Evolutionary conservation across 2,888 invertebrate species (phyloP).

Genomic region (Apamea monoglypha): DNA sequence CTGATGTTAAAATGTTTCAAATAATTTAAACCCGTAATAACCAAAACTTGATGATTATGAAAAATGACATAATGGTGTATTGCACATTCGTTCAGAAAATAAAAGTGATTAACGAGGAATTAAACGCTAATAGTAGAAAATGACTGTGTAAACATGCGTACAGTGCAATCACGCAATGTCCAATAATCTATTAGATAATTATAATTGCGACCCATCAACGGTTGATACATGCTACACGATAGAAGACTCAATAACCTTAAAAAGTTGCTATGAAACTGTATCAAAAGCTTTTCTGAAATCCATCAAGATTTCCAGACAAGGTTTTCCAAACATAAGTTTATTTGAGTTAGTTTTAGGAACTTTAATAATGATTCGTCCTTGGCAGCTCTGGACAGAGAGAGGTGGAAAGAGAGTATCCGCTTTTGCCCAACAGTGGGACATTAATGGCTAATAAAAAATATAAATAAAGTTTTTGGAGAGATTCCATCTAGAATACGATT

Average conservation of each 20-base stretch:
- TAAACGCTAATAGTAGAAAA: conserved; percentile 58
- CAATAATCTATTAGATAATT: conserved; percentile 54
- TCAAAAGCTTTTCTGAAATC: conserved; percentile 31
- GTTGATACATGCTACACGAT: background rate
- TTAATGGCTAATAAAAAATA: too few relatives aligned
- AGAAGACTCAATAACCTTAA: conserved; percentile 9
- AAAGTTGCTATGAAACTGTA: background rate
- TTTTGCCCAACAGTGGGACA: too few relatives aligned
- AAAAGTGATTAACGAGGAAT: conserved; percentile 52
- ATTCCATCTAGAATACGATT: too few relatives aligned
- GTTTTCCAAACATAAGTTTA: background rate
- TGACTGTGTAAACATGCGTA: conserved; percentile 39
- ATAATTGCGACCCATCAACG: conserved; percentile 23
- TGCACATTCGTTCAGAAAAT: conserved; percentile 38
- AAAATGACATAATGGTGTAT: conserved; percentile 35
- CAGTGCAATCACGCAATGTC: conserved; percentile 55
- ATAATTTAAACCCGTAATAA: conserved; percentile 18
- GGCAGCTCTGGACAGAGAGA: too few relatives aligned
- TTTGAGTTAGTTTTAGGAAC: background rate
- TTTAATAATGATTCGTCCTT: too few relatives aligned
- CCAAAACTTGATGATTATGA: conserved; percentile 30
- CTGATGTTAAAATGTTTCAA: conserved; percentile 5
- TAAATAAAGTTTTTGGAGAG: too few relatives aligned
- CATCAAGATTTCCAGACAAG: background rate
- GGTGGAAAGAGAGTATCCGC: too few relatives aligned